Conservation (phyloP, 1,140 invertebrate genomes). For the Himalopsyche phryganea region DNA sequence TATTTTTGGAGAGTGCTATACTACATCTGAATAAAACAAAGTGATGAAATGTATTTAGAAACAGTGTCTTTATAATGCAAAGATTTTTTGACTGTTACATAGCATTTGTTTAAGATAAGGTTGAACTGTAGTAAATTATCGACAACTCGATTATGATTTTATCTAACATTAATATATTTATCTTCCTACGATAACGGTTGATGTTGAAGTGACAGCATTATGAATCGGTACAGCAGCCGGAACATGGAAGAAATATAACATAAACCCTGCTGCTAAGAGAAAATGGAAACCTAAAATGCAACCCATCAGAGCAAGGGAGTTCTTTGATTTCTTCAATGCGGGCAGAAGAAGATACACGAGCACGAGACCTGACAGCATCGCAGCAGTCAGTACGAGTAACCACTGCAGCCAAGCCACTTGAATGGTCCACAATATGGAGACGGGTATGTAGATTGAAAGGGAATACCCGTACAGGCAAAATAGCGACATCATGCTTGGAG, state of each 20-base stretch:
- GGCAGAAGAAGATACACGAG: conserved; percentile 78
- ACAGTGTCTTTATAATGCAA: no score
- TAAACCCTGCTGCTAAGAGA: conserved; percentile 78
- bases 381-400: conserved; percentile 76
- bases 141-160: no score
- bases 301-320: conserved; percentile 64
- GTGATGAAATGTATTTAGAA: no score
- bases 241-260: conserved; percentile 69
- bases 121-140: no score
- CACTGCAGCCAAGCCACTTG: conserved; percentile 82
- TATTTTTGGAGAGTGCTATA: no score
- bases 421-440: conserved; percentile 91
- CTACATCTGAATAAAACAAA: no score
- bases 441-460: conserved; percentile 88
- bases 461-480: conserved; percentile 96
- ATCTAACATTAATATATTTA: no score
- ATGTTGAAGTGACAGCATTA: no score
- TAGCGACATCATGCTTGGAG: conserved; percentile 73
- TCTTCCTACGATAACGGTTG: no score
- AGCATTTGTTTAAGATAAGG: no score
- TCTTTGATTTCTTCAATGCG: conserved; percentile 65
- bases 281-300: conserved; percentile 74
- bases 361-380: conserved; percentile 80
- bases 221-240: conserved; percentile 5
- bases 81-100: no score